Evolutionary conservation across 2,888 invertebrate species (phyloP).

Genomic region (Phasia obesa): DNA sequence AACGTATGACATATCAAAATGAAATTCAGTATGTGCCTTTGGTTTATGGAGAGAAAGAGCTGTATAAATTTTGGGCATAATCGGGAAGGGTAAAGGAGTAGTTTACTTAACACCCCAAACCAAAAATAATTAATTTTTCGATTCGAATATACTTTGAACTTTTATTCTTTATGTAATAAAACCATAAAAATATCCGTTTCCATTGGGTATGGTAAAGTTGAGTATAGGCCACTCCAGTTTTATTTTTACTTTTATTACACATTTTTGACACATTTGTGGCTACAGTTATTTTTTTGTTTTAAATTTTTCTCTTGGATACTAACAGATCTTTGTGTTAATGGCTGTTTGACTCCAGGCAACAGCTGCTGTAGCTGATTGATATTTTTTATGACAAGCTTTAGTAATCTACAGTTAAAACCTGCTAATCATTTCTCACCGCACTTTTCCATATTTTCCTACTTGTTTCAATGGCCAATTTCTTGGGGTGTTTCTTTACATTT

Average conservation of each 20-base stretch:
- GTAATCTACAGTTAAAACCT: conserved; percentile 66
- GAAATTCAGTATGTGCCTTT: too few species aligned
- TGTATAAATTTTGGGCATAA: too few species aligned
- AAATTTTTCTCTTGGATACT: conserved; percentile 5
- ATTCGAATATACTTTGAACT: too few species aligned
- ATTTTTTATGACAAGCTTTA: conserved; percentile 65
- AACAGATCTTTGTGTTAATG: neutral
- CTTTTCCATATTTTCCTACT: conserved; percentile 19
- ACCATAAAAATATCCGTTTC: too few species aligned
- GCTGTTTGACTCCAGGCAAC: conserved; percentile 49
- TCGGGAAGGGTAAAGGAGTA: too few species aligned
- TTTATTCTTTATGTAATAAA: too few species aligned
- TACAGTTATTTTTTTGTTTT: neutral
- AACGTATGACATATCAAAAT: too few species aligned
- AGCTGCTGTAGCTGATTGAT: conserved; percentile 55
- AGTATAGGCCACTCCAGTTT: too few species aligned
- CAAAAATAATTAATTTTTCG: too few species aligned
- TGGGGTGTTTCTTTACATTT: conserved; percentile 5
- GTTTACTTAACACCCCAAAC: too few species aligned
- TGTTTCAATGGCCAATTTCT: conserved; percentile 21
- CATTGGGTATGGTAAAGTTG: too few species aligned
- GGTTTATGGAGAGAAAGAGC: too few species aligned
- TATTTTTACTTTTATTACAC: conserved; percentile 56
- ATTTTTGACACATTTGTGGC: conserved; percentile 59
- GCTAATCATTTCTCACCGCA: conserved; percentile 67